Evolutionary conservation across 1,140 invertebrate species (phyloP), one percentile per base, ranked within the genome.

Genomic region (Heliothis virescens): DNA sequence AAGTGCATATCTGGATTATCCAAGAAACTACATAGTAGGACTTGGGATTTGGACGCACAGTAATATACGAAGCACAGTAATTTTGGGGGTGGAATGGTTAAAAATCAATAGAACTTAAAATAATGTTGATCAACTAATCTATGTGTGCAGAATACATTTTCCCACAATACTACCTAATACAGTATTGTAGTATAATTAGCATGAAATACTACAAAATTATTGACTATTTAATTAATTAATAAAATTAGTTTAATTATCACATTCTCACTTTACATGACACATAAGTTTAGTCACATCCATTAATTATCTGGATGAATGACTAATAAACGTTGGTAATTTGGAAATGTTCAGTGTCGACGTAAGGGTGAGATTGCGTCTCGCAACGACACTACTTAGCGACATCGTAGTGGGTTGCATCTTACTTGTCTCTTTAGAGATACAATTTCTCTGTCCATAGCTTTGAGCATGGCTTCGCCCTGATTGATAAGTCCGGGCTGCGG

Each of bases 341-440:
- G 57, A 59, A 47, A 53, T 57, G 18, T 77, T 21, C n/a, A 67
- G 82, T 85, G 84, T 85, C 83, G 79, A 87, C 81, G 87, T 88
- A 91, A 88, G 77, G 79, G 85, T 92, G 90, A 92, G 88, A 90
- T 91, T 89, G 90, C 86, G 88, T 85, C 57, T 78, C 75, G 53
- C 76, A 62, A 73, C 82, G 69, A 72, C 86, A 84, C 89, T 89
- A 89, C 86, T 83, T 90, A 90, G 90, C 84, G 86, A 83, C 60
- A 80, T 86, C 79, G 82, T 84, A 85, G 81, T 80, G 81, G 71
- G 86, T 86, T 83, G 85, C 86, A 80, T 89, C 93, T 94, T 94
- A 94, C 98, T 98, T 98, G 97, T 96, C 98, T 97, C 95, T 99
- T 99, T 83, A 99, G 96, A 86, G 98, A 97, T 92, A 98, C 97